A percentile compares a stretch with the other conserved stretches of the same genome.
Conservation (phyloP, 2,113 vertebrate species). For the Pituophis catenifer region DNA sequence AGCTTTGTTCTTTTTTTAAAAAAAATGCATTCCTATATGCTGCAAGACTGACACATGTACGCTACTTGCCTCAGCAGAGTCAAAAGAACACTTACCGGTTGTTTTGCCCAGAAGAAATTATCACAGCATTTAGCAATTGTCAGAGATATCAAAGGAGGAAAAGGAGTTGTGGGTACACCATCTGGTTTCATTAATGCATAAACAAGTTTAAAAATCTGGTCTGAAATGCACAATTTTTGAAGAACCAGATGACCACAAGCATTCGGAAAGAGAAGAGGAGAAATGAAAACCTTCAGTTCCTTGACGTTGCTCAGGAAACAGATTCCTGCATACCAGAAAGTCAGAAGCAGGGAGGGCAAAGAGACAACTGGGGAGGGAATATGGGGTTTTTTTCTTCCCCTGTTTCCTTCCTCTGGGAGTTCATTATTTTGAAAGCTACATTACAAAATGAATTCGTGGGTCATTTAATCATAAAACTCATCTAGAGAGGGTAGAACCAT, state of each 20-base stretch:
- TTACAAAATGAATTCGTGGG: conserved; percentile 1
- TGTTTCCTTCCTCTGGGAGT: conserved; percentile 31
- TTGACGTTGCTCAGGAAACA: conserved; percentile 65
- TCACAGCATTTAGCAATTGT: conserved; percentile 32
- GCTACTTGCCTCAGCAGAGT: conserved; percentile 32
- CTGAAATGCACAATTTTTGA: conserved; percentile 65
- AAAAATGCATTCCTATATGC: neutral
- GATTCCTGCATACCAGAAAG: conserved; percentile 41
- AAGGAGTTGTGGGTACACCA: conserved; percentile 65
- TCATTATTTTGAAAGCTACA: conserved; percentile 3
- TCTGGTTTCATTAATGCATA: conserved; percentile 72
- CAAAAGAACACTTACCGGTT: conserved; percentile 28
- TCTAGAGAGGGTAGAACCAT: neutral
- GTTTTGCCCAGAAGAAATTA: conserved; percentile 34
- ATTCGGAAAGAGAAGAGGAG: conserved; percentile 58
- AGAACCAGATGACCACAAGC: conserved; percentile 66
- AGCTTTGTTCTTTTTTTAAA: conserved; percentile 34
- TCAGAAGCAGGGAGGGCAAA: neutral
- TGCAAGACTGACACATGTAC: conserved; percentile 7
- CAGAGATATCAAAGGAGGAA: neutral
- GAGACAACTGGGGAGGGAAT: neutral
- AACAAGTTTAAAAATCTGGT: conserved; percentile 73
- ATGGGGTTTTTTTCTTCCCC: neutral
- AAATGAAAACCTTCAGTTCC: conserved; percentile 45
- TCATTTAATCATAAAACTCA: neutral